These are phyloP conservation scores for Poeciliopsis infans DNA, from an alignment of 2,797 vertebrate species.

Conservation along the genomic window DNA sequence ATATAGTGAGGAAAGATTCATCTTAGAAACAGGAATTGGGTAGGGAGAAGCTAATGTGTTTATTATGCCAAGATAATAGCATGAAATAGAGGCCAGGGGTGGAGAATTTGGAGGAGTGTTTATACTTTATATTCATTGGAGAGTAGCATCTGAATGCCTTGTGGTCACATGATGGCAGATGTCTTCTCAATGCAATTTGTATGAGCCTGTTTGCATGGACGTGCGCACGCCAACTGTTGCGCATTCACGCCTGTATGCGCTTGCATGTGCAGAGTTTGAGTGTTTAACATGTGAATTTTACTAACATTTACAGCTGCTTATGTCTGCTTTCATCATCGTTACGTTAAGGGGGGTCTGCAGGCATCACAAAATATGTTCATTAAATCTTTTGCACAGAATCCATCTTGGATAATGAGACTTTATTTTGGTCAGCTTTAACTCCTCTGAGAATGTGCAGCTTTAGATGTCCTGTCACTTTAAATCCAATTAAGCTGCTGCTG, in stretches of 20 bases:
- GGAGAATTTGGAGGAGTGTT: slow-evolving; percentile 77
- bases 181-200: slow-evolving; percentile 60
- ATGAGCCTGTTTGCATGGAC: slow-evolving; percentile 8
- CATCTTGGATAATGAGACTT: no score
- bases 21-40: slow-evolving; percentile 78
- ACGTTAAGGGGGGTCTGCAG: no score
- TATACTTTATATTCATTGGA: slow-evolving; percentile 84
- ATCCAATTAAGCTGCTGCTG: no score
- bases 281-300: slow-evolving; percentile 37
- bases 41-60: slow-evolving; percentile 80
- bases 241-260: not conserved
- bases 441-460: no score
- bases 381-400: no score
- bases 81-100: slow-evolving; percentile 81
- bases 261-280: not conserved
- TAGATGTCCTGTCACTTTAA: no score
- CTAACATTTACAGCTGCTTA: slow-evolving; percentile 12
- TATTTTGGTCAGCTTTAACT: no score
- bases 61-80: slow-evolving; percentile 85
- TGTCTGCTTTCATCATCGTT: slow-evolving; percentile 43
- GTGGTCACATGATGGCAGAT: slow-evolving; percentile 75
- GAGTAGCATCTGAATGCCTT: slow-evolving; percentile 69
- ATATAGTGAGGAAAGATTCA: slow-evolving; percentile 81
- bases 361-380: no score
- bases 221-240: not conserved